Evolutionary conservation across 2,113 vertebrate species (phyloP).

Genomic region (Ceyx cyanopectus): DNA sequence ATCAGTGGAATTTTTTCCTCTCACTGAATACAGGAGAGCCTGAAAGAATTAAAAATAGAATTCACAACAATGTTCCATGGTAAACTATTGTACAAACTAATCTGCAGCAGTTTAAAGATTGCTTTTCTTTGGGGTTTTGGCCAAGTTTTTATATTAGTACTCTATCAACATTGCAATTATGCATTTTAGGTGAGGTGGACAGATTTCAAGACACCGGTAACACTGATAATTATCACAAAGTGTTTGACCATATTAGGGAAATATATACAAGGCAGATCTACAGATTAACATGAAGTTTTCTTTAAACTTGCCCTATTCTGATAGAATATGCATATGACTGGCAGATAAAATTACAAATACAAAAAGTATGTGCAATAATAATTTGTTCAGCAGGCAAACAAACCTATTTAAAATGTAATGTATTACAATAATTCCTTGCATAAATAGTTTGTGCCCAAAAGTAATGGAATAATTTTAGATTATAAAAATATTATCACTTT

Average conservation of each 20-base stretch:
- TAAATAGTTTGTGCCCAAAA: neutral
- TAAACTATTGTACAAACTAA: neutral
- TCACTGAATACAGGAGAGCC: neutral
- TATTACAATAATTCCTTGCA: neutral
- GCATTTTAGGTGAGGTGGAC: neutral
- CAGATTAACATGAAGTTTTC: neutral
- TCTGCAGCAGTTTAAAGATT: neutral
- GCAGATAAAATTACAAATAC: neutral
- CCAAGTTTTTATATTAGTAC: neutral
- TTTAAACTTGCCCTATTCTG: neutral
- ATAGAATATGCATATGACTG: neutral
- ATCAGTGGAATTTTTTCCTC: neutral
- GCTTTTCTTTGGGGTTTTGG: accelerated
- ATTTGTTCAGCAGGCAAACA: neutral
- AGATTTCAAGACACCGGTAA: neutral
- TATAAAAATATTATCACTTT: neutral
- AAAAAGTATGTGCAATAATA: neutral
- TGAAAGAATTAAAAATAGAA: neutral
- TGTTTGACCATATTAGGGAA: neutral
- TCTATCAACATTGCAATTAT: neutral
- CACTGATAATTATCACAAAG: neutral
- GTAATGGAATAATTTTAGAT: neutral
- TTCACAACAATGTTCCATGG: neutral
- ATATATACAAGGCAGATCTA: neutral
- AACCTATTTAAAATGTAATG: neutral